These are phyloP conservation scores for Protophormia terraenovae DNA, from an alignment of 2,888 invertebrate species.

Conservation along the genomic window DNA sequence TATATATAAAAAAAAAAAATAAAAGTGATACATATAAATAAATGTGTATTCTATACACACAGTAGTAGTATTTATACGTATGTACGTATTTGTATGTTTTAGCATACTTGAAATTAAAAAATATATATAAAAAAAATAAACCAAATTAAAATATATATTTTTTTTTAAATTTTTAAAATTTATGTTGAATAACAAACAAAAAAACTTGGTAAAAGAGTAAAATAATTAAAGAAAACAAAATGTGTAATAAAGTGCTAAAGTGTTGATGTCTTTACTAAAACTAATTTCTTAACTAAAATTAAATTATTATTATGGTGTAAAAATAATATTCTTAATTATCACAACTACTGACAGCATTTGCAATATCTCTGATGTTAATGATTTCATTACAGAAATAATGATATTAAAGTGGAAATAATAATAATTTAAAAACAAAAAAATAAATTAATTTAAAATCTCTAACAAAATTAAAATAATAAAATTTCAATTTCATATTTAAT, in stretches of 20 bases:
- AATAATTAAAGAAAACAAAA: slow-evolving; percentile 25
- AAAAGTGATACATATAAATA: slow-evolving; percentile 67
- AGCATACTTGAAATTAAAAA: slow-evolving; percentile 34
- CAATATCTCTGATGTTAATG: not conserved
- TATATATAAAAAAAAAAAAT: slow-evolving; percentile 51
- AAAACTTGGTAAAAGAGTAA: not conserved
- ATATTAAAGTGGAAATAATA: slow-evolving; percentile 8
- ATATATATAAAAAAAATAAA: slow-evolving; percentile 14
- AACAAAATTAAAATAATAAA: not conserved
- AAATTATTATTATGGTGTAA: not conserved
- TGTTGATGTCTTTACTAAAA: not conserved
- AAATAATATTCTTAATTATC: not conserved
- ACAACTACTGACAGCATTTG: not conserved
- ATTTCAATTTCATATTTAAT: slow-evolving; percentile 31
- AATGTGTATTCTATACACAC: slow-evolving; percentile 61
- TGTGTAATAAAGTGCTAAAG: not conserved
- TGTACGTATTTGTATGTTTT: slow-evolving; percentile 38
- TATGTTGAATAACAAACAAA: slow-evolving; percentile 40
- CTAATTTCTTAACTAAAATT: not conserved
- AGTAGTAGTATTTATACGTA: slow-evolving; percentile 25
- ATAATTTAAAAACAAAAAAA: not conserved
- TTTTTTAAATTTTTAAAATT: slow-evolving; percentile 17
- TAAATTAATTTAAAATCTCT: not conserved
- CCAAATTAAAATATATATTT: slow-evolving; percentile 8
- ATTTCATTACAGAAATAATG: not conserved